Evolutionary conservation across 2,113 vertebrate genomes (phyloP).

Genomic region (Barnardius zonarius): DNA sequence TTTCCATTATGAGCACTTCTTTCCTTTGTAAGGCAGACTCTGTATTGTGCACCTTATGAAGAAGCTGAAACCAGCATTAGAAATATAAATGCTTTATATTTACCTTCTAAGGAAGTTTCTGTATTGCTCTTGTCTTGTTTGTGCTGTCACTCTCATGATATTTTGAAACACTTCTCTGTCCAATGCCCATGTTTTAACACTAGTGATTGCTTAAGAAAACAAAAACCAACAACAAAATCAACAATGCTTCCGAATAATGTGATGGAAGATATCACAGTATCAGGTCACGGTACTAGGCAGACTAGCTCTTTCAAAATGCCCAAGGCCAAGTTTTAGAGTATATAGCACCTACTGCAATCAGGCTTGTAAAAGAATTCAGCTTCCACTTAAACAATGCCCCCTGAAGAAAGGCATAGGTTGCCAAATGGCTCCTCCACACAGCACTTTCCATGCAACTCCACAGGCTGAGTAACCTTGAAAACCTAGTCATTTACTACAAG

Average conservation of each 20-base stretch:
- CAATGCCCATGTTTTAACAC: slow-evolving; percentile 87
- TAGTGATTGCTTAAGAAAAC: slow-evolving; percentile 79
- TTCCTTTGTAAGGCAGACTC: not conserved
- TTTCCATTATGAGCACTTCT: not conserved
- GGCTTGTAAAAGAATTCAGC: not conserved
- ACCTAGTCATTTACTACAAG: not conserved
- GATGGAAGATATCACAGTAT: not conserved
- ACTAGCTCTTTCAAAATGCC: not conserved
- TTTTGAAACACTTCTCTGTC: slow-evolving; percentile 93
- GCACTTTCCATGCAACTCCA: not conserved
- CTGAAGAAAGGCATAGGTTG: not conserved
- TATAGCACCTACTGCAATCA: not conserved
- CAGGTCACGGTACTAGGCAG: not conserved
- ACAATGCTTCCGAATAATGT: not conserved
- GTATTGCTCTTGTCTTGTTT: slow-evolving; percentile 87
- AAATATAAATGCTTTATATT: not conserved
- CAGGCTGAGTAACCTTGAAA: not conserved
- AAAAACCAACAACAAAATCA: not conserved
- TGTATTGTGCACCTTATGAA: not conserved
- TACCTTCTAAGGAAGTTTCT: slow-evolving; percentile 91
- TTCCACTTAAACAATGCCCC: not conserved
- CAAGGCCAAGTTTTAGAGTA: not conserved
- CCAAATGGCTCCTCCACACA: not conserved
- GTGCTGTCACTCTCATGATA: slow-evolving; percentile 92
- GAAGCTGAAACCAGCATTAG: not conserved